A percentile compares a stretch with the other conserved stretches of the same genome.
phyloP scores from a whole-genome alignment of 2,888 invertebrate genomes.

The Ceraclea dissimilis region DNA sequence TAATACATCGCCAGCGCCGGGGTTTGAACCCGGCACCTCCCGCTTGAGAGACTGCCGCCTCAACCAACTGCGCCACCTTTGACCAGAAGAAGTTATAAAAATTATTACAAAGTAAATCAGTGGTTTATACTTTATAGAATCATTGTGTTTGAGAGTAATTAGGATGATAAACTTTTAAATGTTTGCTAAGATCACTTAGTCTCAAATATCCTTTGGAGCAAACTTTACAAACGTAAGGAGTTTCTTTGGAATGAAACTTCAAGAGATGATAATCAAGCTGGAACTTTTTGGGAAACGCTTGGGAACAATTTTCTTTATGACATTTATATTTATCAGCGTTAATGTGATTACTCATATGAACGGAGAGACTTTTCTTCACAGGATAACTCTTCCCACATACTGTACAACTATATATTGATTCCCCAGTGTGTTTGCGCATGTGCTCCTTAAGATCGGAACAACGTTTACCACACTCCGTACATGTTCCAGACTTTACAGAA shows the following conservation, averaged over 20 bases:
- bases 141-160: constrained; percentile 4
- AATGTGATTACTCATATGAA: constrained; percentile 29
- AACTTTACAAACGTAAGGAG: constrained; percentile 11
- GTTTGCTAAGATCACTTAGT: constrained; percentile 27
- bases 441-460: constrained; percentile 49
- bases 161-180: constrained; percentile 32
- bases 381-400: constrained; percentile 13
- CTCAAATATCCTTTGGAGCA: constrained; percentile 16
- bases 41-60: no score
- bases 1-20: no score
- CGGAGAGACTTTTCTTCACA: constrained; percentile 7
- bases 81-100: no score
- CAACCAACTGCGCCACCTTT: no score
- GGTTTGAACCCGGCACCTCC: no score
- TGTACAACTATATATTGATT: constrained; percentile 38
- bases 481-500: constrained; percentile 30
- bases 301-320: constrained; percentile 9
- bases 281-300: constrained; percentile 13
- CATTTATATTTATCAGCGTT: constrained; percentile 16
- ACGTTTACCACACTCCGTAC: constrained; percentile 45
- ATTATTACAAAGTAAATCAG: no score
- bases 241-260: constrained; percentile 17
- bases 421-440: constrained; percentile 51
- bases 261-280: constrained; percentile 17
- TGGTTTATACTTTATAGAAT: no score